These are phyloP conservation scores for Pogonocichla stellata DNA, from an alignment of 2,113 vertebrate genomes.

Conservation along the genomic window DNA sequence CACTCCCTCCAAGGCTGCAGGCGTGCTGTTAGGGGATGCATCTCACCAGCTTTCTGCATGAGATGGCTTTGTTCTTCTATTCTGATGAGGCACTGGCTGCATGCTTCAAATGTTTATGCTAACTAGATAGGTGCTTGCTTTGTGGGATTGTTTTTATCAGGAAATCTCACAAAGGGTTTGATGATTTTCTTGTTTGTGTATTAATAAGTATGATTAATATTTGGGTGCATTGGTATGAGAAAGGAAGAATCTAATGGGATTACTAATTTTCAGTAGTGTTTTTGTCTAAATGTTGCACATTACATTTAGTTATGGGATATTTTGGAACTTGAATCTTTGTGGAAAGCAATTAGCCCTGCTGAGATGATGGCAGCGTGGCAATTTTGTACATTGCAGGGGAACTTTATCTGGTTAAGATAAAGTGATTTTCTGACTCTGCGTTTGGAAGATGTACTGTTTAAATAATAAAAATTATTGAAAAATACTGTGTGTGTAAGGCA, in stretches of 20 bases:
- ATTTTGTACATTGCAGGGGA: background rate
- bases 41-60: background rate
- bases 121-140: background rate
- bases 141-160: background rate
- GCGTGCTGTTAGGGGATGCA: background rate
- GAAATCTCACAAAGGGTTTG: background rate
- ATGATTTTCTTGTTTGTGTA: background rate
- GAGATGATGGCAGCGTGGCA: background rate
- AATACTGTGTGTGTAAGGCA: background rate
- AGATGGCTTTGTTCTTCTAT: constrained; percentile 22
- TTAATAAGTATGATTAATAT: background rate
- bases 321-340: background rate
- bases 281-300: background rate
- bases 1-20: constrained; percentile 9
- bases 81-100: constrained; percentile 25
- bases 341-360: background rate
- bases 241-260: background rate
- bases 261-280: background rate
- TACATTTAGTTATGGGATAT: background rate
- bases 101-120: constrained; percentile 6
- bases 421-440: background rate
- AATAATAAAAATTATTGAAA: background rate
- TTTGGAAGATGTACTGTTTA: background rate
- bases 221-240: background rate
- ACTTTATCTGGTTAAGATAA: background rate